These are phyloP conservation scores for Rafetus swinhoei DNA, from an alignment of 2,113 vertebrate species.

Conservation along the genomic window DNA sequence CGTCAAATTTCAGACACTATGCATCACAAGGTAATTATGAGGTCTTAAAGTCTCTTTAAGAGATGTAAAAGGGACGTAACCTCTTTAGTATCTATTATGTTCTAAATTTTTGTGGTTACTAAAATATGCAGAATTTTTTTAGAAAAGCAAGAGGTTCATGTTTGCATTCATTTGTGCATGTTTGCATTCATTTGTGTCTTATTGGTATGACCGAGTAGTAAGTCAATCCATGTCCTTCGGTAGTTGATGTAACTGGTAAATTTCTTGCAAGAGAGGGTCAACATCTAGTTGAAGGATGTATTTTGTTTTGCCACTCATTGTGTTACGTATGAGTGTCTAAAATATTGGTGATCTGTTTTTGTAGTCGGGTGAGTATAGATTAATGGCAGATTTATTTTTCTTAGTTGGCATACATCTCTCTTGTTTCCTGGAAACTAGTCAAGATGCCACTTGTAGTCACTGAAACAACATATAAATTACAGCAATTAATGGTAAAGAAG, in stretches of 20 bases:
- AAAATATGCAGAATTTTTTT: background rate
- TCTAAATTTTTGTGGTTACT: background rate
- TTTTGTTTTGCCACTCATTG: background rate
- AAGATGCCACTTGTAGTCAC: background rate
- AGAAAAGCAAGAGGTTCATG: background rate
- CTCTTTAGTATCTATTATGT: background rate
- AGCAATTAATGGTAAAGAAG: background rate
- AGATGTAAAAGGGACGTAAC: background rate
- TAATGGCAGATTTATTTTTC: background rate
- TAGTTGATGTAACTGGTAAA: background rate
- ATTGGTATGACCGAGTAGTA: background rate
- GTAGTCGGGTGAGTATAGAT: background rate
- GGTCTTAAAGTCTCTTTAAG: background rate
- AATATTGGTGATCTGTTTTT: background rate
- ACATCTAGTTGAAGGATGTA: background rate
- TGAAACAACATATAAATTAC: background rate
- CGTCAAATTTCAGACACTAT: no score
- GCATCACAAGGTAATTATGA: background rate
- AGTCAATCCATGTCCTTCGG: background rate
- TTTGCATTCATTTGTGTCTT: background rate
- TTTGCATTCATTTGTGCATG: background rate
- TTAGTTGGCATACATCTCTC: background rate
- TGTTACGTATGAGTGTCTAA: background rate
- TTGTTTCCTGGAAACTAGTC: background rate
- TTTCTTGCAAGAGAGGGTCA: background rate